These are phyloP conservation scores for Parasteatoda lunata DNA, from an alignment of 2,888 invertebrate genomes.

Conservation along the genomic window DNA sequence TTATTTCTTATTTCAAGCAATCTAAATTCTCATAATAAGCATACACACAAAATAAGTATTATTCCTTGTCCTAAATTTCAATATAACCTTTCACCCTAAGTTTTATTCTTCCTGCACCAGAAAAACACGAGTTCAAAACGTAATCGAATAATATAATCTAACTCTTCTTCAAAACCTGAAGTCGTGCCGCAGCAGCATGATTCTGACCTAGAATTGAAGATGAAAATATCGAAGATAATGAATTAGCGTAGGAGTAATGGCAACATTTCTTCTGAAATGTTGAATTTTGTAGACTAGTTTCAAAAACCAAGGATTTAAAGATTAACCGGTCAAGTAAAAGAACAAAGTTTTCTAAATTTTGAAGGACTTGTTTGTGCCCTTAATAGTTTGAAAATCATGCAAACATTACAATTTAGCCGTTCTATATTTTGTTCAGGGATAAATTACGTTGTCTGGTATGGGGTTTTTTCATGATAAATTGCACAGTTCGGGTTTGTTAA, in stretches of 20 bases:
- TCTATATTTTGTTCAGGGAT: conserved; percentile 17
- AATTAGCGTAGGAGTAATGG: conserved; percentile 37
- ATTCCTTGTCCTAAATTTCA: neutral
- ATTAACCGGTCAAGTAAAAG: conserved; percentile 48
- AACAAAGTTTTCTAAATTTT: conserved; percentile 8
- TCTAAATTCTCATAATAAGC: no score
- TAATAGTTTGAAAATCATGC: conserved; percentile 13
- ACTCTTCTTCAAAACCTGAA: conserved; percentile 39
- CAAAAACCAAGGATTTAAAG: neutral
- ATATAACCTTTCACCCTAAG: conserved; percentile 30
- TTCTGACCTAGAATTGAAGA: conserved; percentile 51
- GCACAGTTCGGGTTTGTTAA: neutral
- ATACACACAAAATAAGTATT: neutral
- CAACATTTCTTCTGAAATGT: neutral
- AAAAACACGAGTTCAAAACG: conserved; percentile 27
- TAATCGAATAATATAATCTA: conserved; percentile 49
- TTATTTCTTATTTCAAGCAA: no score
- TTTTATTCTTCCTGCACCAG: conserved; percentile 23
- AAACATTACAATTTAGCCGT: conserved; percentile 29
- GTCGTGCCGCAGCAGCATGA: conserved; percentile 47
- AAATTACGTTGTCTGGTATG: neutral
- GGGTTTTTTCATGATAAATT: neutral
- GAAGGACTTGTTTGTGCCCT: conserved; percentile 35
- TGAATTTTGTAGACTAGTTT: neutral
- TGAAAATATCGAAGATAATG: conserved; percentile 13